Evolutionary conservation across 2,797 vertebrate species (phyloP), one percentile per base, ranked within the genome.

Genomic region (Halcyon leucocephala): DNA sequence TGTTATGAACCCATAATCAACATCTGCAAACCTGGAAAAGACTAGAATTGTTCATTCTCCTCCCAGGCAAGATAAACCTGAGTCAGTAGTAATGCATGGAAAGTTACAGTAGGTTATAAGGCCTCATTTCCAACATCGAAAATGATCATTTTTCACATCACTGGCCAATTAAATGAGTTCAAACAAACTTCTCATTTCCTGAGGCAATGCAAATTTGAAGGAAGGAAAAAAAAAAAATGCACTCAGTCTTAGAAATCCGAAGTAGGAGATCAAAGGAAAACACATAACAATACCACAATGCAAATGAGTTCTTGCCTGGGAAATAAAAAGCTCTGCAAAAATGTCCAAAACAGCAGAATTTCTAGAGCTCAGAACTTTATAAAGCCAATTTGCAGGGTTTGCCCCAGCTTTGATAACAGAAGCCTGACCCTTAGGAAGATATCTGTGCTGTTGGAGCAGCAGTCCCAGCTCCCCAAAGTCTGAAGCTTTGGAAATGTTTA

Each of bases 181-280:
- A 95, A 82, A 93, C 49, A 79, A 95, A 82, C 31, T 70, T 83
- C 84, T 85, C 29, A n/a, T 82, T 60, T 95, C 94, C 96, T 66
- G 48, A 28, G 89, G 96, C 80, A 96, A 96, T 77, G 89, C 62
- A 93, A 91, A 97, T 94, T 88, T 29, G 24, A 58, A 79, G 81
- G 62, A 52, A 14, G 51, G 14, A 10, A 16, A 4, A 35, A 79
- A 86, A 52, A 78, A 79, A 66, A 33, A 72, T 2, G 16, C 41
- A 77, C 18, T 61, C 44, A 25, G 8, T 76, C 76, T 94, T 90
- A 66, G 72, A 95, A 95, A 91, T 58, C 89, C 65, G 66, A 88
- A 94, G 70, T 19, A 93, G 61, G 51, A 91, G 79, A 96, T 95
- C 89, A 97, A 96, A 97, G 62, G 28, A 82, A 92, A 91, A 69